Base-by-base conservation (phyloP, 2,113 vertebrate genomes). In the Sinocyclocheilus rhinocerous region DNA sequence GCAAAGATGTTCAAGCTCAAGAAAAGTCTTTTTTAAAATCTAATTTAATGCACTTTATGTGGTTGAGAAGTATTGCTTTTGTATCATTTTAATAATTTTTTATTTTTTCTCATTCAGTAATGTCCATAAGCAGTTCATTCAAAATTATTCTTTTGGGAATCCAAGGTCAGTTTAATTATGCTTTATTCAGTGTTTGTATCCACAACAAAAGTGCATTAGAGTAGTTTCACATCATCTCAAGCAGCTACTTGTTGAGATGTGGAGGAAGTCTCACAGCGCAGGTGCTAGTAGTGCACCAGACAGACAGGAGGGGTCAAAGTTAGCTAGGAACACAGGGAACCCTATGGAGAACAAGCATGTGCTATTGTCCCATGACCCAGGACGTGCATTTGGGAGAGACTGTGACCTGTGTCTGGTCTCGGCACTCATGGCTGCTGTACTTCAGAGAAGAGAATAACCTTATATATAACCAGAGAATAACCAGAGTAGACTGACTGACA, bases 341-440 rank as follows among this genome's bases (percentile, higher is more conserved):
- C 70, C 88, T 67, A 61, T 36, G 24, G 88, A 76, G 67, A 81
- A 81, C 76, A 88, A 87, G 80, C 52, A 82, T 79, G 73, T 77
- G 75, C 55, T 79, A 87, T 85, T 83, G 75, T 85, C 65, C 57
- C 55, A 76, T 78, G 79, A 85, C 78, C 61, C 73, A 83, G 33
- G 85, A 81, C 75, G 52, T 88, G 48, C 69, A 57, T 67, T 45
- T 70, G 75, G 59, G 73, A 72, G 61, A 85, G 57, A 81, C 22
- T 48, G 45, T 76, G 81, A 70, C 75, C 55, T 24, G 39, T 72
- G 72, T 85, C 65, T 80, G 26, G 70, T 88, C 36, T 39, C 15
- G 36, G 61, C 22, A 48, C n/a, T 69, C 77, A 76, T 84, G 61
- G 77, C 42, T n/a, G 42, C 72, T 65, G 81, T 88, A 9, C 42